phyloP scores from a whole-genome alignment of 2,113 vertebrate genomes.

The Lophius piscatorius region DNA sequence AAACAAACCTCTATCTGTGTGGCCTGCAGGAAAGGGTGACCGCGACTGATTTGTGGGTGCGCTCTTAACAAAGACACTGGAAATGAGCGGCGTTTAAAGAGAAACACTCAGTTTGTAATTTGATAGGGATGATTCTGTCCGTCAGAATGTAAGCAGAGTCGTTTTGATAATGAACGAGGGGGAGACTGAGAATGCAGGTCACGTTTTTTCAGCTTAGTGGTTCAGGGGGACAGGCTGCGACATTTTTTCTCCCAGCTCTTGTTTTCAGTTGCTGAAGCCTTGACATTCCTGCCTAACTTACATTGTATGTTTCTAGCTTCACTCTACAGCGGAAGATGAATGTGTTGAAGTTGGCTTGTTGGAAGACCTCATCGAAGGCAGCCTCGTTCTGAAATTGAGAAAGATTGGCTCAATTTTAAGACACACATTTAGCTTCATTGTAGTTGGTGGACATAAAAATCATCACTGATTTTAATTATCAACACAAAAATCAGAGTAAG shows the following conservation, averaged over 20 bases:
- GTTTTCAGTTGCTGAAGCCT: too few relatives aligned
- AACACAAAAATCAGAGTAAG: constrained; percentile 19
- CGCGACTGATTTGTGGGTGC: constrained; percentile 51
- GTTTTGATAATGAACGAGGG: constrained; percentile 16
- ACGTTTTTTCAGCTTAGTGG: neutral
- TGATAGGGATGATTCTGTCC: constrained; percentile 6
- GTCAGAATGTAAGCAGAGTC: constrained; percentile 16
- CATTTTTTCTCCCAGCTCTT: neutral
- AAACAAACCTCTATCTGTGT: constrained; percentile 70
- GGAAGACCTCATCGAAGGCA: constrained; percentile 93
- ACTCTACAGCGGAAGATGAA: constrained; percentile 91
- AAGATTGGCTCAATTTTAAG: constrained; percentile 10
- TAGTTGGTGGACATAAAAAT: constrained; percentile 7
- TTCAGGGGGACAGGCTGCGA: neutral
- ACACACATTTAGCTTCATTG: neutral
- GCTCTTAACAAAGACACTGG: constrained; percentile 43
- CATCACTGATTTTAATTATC: constrained; percentile 11
- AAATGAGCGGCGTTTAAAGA: constrained; percentile 35
- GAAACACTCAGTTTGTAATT: constrained; percentile 2
- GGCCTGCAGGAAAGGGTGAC: constrained; percentile 61
- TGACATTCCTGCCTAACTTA: constrained; percentile 77
- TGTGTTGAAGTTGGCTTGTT: constrained; percentile 91
- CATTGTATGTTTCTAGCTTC: constrained; percentile 96
- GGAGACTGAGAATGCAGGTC: too few relatives aligned
- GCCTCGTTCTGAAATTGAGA: constrained; percentile 86